These are phyloP conservation scores for Cremastinae sp. DNA, from an alignment of 2,888 invertebrate genomes.

Conservation along the genomic window DNA sequence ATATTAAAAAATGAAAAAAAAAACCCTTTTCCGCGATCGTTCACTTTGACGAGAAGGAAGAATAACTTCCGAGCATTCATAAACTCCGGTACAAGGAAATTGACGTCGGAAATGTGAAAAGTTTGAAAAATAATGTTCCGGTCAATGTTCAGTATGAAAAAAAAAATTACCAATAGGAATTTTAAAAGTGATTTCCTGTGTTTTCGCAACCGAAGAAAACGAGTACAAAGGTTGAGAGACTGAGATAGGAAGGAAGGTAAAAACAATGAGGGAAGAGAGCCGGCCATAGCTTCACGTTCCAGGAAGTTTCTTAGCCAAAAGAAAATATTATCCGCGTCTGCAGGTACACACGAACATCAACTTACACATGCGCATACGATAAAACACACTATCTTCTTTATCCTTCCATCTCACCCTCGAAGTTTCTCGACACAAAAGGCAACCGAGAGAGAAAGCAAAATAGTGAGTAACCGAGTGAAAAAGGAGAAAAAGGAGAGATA, in stretches of 20 bases:
- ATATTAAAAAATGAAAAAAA: no score
- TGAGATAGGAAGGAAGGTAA: slow-evolving; percentile 26
- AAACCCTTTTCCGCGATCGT: no score
- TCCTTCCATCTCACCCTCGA: slow-evolving; percentile 10
- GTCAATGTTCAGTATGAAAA: no score
- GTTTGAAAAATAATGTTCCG: no score
- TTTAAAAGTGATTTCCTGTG: not conserved
- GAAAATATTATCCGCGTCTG: slow-evolving; percentile 54
- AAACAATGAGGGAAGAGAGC: slow-evolving; percentile 56
- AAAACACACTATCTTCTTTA: slow-evolving; percentile 9
- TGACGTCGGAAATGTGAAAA: no score
- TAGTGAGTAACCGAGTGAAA: no score
- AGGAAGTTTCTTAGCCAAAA: slow-evolving; percentile 69
- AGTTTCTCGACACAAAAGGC: slow-evolving; percentile 40
- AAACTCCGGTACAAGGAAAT: no score
- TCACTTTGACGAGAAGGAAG: no score
- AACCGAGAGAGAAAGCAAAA: slow-evolving; percentile 4
- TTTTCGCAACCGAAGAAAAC: slow-evolving; percentile 5
- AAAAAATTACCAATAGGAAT: not conserved
- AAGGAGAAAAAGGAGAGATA: no score
- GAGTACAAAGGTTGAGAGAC: slow-evolving; percentile 16
- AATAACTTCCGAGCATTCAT: no score
- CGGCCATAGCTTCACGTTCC: slow-evolving; percentile 72
- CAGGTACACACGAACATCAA: slow-evolving; percentile 53
- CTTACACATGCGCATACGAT: slow-evolving; percentile 15